Percentiles rank a stretch among this genome's conserved stretches.
These are phyloP conservation scores for Plotosus lineatus DNA, from an alignment of 2,113 vertebrate species.

Conservation along the genomic window DNA sequence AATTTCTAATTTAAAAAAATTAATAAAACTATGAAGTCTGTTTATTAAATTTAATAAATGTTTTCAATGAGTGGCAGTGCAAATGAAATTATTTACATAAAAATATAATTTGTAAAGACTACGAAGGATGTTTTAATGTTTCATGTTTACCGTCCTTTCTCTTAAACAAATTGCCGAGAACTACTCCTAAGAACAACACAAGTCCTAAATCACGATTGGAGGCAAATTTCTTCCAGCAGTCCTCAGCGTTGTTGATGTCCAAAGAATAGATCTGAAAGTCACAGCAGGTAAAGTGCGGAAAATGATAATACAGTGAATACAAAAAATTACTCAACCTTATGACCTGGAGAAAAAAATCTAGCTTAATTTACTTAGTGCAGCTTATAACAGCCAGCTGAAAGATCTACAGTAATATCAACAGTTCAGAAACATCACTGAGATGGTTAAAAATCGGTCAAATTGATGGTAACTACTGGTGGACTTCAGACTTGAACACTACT, in stretches of 20 bases:
- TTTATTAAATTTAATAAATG: conserved; percentile 50
- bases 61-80: conserved; percentile 33
- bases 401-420: no score
- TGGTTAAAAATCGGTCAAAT: no score
- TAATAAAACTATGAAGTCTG: conserved; percentile 21
- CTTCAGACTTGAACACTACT: no score
- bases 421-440: no score
- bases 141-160: conserved; percentile 50
- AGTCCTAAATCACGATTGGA: conserved; percentile 89
- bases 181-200: conserved; percentile 84
- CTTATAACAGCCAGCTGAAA: no score
- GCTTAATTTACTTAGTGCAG: no score
- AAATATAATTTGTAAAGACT: background rate
- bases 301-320: background rate
- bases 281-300: conserved; percentile 16
- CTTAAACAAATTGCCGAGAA: conserved; percentile 87
- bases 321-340: no score
- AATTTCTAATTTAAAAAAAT: conserved; percentile 49
- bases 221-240: conserved; percentile 93
- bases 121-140: background rate
- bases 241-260: conserved; percentile 85
- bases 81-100: background rate
- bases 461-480: no score
- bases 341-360: no score
- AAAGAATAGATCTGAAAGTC: conserved; percentile 82